phyloP scores from a whole-genome alignment of 2,113 vertebrate genomes.

The Sebastes schlegelii region DNA sequence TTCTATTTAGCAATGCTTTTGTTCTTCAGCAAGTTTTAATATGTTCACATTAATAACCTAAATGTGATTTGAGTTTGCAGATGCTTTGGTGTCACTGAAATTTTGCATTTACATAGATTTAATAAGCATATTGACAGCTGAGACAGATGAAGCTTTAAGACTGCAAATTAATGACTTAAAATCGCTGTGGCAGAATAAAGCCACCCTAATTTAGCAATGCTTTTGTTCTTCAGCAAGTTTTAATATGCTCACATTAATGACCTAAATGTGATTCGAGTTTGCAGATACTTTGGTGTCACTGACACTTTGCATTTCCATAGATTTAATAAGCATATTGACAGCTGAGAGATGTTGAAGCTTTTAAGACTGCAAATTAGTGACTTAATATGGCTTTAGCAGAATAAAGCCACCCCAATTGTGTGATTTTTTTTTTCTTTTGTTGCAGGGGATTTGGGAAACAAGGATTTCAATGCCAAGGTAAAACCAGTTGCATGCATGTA shows the following conservation, averaged over 20 bases:
- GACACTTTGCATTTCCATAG: too few relatives aligned
- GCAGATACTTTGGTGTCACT: neutral
- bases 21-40: neutral
- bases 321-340: too few relatives aligned
- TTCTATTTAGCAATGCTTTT: neutral
- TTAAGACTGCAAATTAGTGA: too few relatives aligned
- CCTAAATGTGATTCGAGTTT: neutral
- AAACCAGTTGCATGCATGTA: constrained; percentile 24
- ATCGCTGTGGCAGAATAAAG: neutral
- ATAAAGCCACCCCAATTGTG: neutral
- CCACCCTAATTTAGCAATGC: neutral
- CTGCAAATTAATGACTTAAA: too few relatives aligned
- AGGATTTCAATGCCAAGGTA: constrained; percentile 88
- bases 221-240: neutral
- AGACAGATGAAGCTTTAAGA: too few relatives aligned
- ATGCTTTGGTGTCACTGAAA: neutral
- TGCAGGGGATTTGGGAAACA: constrained; percentile 86
- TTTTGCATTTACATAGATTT: too few relatives aligned
- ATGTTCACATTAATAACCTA: neutral
- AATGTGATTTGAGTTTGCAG: neutral
- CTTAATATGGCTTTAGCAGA: neutral
- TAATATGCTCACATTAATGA: neutral
- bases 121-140: too few relatives aligned
- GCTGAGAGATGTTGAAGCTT: too few relatives aligned
- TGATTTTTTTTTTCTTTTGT: constrained; percentile 23